Percentiles rank a stretch among this genome's conserved stretches.
These are phyloP conservation scores for Drosophila truncata DNA, from an alignment of 1,140 invertebrate genomes.

Conservation along the genomic window DNA sequence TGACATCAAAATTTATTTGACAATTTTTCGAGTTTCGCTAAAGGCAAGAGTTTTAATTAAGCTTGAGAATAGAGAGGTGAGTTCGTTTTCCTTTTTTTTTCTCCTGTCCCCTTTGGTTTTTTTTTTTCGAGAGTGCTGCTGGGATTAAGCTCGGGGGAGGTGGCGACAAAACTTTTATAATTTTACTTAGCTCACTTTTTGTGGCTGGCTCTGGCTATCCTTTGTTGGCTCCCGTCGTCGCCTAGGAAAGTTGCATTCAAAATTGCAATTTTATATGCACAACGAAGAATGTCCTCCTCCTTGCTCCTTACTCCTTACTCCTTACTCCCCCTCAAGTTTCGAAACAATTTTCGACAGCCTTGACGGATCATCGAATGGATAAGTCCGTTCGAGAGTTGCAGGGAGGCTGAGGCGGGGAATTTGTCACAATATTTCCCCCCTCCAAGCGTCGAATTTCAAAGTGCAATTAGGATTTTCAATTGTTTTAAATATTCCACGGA, in stretches of 20 bases:
- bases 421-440: constrained; percentile 1
- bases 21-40: constrained; percentile 55
- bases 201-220: constrained; percentile 11
- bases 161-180: constrained; percentile 57
- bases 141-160: constrained; percentile 1
- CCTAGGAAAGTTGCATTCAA: constrained; percentile 45
- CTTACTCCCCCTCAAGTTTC: constrained; percentile 8
- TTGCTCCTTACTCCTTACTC: no score
- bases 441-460: constrained; percentile 2
- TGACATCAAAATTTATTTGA: constrained; percentile 21
- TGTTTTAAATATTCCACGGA: constrained; percentile 6
- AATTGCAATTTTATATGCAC: constrained; percentile 65
- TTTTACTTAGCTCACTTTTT: constrained; percentile 58
- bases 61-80: constrained; percentile 30
- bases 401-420: not conserved
- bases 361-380: constrained; percentile 30
- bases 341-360: constrained; percentile 39
- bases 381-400: not conserved
- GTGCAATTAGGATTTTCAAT: constrained; percentile 22
- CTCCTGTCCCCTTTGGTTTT: no score
- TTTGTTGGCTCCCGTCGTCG: constrained; percentile 11
- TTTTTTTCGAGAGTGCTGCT: not conserved
- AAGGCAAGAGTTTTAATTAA: constrained; percentile 67
- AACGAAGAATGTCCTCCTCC: constrained; percentile 19
- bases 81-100: not conserved